Conservation (phyloP, 2,797 vertebrate genomes). For the Vespertilio murinus region DNA sequence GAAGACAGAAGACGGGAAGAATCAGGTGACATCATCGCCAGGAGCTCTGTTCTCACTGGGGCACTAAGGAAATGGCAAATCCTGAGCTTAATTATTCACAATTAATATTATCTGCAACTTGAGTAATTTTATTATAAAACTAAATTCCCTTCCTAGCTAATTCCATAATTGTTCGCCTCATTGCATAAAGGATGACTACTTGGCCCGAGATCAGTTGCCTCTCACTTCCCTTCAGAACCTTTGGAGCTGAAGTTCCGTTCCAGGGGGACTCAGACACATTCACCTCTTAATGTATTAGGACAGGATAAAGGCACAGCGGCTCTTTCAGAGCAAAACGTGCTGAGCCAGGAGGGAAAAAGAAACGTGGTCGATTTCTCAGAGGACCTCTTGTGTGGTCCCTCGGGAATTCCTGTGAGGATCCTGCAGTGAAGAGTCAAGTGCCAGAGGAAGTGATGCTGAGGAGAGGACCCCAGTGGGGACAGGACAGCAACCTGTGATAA, state of each 20-base stretch:
- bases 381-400: background rate
- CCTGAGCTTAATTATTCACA: background rate
- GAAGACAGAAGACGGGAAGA: fast-evolving
- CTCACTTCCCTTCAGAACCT: background rate
- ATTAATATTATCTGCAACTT: background rate
- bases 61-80: fast-evolving
- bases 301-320: fast-evolving
- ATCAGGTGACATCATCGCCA: too few species aligned
- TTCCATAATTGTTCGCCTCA: background rate
- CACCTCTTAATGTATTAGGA: background rate
- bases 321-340: fast-evolving
- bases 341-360: background rate
- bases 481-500: fast-evolving
- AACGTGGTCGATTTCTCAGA: fast-evolving
- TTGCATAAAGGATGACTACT: background rate
- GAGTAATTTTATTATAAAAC: background rate
- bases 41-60: fast-evolving
- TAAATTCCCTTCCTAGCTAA: background rate
- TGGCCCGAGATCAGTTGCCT: background rate
- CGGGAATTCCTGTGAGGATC: background rate
- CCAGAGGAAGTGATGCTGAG: fast-evolving
- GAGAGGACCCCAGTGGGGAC: fast-evolving
- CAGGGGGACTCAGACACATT: background rate
- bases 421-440: fast-evolving
- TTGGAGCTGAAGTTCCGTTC: background rate